Conservation (phyloP, 2,888 invertebrate genomes). For the Thymelicus lineola region DNA sequence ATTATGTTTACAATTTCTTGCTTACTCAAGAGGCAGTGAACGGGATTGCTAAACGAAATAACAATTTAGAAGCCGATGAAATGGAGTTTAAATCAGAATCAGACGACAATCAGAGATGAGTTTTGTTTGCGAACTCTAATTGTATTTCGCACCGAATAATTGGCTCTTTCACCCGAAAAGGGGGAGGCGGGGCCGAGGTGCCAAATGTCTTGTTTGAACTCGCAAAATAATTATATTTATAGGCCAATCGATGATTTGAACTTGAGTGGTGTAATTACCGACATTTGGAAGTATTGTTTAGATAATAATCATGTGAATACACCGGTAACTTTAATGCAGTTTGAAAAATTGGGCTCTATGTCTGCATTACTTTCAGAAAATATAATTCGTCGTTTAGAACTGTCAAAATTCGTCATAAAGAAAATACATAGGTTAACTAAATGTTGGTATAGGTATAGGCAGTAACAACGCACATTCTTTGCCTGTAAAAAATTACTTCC, state of each 20-base stretch:
- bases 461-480: no score
- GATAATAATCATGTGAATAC: no score
- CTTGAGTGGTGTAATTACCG: background rate
- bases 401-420: no score
- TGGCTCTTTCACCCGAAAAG: background rate
- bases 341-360: no score
- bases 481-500: no score
- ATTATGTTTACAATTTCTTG: background rate
- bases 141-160: slow-evolving; percentile 15
- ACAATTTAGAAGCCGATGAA: background rate
- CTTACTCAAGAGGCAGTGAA: background rate
- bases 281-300: background rate
- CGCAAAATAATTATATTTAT: background rate
- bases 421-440: no score
- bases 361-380: no score
- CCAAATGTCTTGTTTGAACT: slow-evolving; percentile 10
- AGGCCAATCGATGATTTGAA: background rate
- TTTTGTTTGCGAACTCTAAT: slow-evolving; percentile 15
- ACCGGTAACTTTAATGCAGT: no score
- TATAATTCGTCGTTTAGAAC: no score
- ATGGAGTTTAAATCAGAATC: slow-evolving; percentile 11
- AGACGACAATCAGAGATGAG: slow-evolving; percentile 7
- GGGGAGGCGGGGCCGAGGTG: slow-evolving; percentile 4
- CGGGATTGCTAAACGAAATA: background rate
- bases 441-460: no score